Evolutionary conservation across 2,888 invertebrate genomes (phyloP), one percentile per base, ranked within the genome.

Genomic region (Congeria kusceri): DNA sequence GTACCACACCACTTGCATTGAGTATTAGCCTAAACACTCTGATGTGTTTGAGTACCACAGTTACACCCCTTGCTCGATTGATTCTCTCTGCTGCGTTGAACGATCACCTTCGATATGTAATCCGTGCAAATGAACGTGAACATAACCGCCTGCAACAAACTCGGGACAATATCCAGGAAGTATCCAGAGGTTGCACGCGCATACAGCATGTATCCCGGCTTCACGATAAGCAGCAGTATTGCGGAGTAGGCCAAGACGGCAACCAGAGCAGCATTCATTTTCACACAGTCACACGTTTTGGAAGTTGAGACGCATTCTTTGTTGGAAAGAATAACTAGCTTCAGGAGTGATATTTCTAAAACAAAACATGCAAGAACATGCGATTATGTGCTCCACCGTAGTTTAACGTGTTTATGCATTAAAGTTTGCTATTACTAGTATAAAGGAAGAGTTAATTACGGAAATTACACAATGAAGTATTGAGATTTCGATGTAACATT

Each of bases 131-230:
- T 56, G 29, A 76, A 78, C 59, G 78, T 75, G 47, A 73, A 82
- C 46, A 78, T 57, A 23, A 82, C 82, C 15, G 78, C 75, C n/a
- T 76, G 68, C 11, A 78, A 46, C 3, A 82, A 67, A 61, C 82
- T 78, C 7, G 78, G 82, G 9, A 82, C 28, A 20, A 82, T 67
- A 29, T 82, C 82, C 53, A 78, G 61, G 73, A 66, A 72, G n/a
- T 32, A 58, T 20, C 73, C 78, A 25, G 72, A 62, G 15, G 75
- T 69, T 69, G 66, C 58, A 46, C 44, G 57, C 57, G 72, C 78
- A 66, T 78, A 72, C 20, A 78, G 27, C 57, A 82, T 69, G 64
- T 58, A 47, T n/a, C 57, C 68, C 13, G 82, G 82, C 44, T 78
- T 63, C 20, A 39, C 49, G 23, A 78, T 47, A n/a, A 78, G 58